phyloP scores from a whole-genome alignment of 2,888 invertebrate genomes.

The Dermolepida albohirtum region DNA sequence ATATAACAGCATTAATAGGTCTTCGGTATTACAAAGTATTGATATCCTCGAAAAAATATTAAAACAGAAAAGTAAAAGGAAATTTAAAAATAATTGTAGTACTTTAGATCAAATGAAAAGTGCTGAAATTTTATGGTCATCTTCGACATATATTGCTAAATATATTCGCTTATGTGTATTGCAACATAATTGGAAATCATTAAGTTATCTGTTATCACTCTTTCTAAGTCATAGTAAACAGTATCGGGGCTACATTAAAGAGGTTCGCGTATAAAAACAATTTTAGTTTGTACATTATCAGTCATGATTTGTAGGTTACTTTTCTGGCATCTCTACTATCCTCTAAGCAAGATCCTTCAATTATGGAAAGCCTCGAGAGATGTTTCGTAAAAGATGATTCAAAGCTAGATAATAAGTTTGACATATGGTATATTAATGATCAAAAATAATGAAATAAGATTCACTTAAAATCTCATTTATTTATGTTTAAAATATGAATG shows the following conservation, averaged over 20 bases:
- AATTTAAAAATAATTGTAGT: background rate
- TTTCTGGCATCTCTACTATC: constrained; percentile 25
- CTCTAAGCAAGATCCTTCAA: constrained; percentile 5
- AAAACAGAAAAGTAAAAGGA: constrained; percentile 11
- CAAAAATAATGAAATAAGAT: background rate
- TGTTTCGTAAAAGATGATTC: constrained; percentile 23
- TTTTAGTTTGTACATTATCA: background rate
- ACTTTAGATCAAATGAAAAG: constrained; percentile 1
- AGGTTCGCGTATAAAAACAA: constrained; percentile 1
- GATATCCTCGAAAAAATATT: constrained; percentile 18
- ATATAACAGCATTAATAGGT: constrained; percentile 30
- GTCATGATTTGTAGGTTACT: constrained; percentile 12
- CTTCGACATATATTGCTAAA: constrained; percentile 20
- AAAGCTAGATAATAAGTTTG: constrained; percentile 20
- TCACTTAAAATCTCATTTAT: no score
- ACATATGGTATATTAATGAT: constrained; percentile 34
- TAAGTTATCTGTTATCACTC: constrained; percentile 12
- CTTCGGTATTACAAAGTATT: constrained; percentile 16
- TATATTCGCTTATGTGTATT: constrained; percentile 26
- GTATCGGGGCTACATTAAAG: constrained; percentile 34
- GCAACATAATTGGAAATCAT: constrained; percentile 25
- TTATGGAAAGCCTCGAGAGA: constrained; percentile 19
- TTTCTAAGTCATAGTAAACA: constrained; percentile 11
- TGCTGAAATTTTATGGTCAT: constrained; percentile 20
- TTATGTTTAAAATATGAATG: no score